These are phyloP conservation scores for Halcyon leucocephala DNA, from an alignment of 2,797 vertebrate genomes.

Conservation along the genomic window DNA sequence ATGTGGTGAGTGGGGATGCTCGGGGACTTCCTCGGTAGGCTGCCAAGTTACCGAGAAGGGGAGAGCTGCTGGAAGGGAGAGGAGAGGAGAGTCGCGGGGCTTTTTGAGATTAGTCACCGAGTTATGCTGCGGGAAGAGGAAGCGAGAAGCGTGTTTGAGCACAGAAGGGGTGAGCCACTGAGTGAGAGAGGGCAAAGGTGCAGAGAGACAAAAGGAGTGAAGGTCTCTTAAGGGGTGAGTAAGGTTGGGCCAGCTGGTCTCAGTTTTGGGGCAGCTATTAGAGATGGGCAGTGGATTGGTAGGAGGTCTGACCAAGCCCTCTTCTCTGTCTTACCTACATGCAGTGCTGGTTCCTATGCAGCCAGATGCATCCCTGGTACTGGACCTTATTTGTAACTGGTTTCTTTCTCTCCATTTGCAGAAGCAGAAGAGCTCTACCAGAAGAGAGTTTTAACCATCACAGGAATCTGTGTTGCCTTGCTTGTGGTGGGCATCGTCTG, in stretches of 20 bases:
- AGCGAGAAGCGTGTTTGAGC: neutral
- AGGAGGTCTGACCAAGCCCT: neutral
- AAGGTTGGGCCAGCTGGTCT: neutral
- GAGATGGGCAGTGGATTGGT: neutral
- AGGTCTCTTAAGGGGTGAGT: neutral
- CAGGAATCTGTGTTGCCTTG: slow-evolving; percentile 96
- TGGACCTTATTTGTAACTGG: neutral
- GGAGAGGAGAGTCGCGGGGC: neutral
- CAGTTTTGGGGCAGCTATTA: neutral
- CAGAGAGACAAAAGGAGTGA: neutral
- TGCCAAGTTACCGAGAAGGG: neutral
- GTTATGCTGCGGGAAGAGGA: neutral
- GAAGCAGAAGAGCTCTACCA: slow-evolving; percentile 98
- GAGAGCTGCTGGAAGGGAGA: neutral
- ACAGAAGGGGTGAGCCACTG: neutral
- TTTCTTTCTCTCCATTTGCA: slow-evolving; percentile 78
- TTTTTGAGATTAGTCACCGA: neutral
- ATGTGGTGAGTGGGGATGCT: neutral
- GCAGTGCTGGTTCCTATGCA: neutral
- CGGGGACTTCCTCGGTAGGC: neutral
- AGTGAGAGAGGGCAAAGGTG: neutral
- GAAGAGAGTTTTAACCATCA: slow-evolving; percentile 98
- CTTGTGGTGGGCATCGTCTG: slow-evolving; percentile 98
- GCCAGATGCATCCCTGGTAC: neutral
- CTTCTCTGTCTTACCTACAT: neutral